Percentiles rank a stretch among this genome's conserved stretches.
These are phyloP conservation scores for Menidia menidia DNA, from an alignment of 2,797 vertebrate species.

Conservation along the genomic window DNA sequence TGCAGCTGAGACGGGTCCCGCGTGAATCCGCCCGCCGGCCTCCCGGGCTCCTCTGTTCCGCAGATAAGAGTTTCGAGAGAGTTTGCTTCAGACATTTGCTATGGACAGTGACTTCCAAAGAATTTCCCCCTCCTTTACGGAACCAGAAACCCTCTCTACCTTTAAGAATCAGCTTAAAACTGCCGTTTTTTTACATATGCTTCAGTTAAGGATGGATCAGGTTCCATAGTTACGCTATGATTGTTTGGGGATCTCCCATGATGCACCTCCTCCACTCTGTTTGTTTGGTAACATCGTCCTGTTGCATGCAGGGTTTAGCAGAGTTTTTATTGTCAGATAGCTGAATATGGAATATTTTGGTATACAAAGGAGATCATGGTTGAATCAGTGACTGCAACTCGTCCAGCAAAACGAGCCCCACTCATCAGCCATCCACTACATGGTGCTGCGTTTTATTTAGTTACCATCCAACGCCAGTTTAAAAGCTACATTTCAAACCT, in stretches of 20 bases:
- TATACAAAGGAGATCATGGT: not conserved
- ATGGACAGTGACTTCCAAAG: too few species aligned
- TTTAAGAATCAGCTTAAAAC: too few species aligned
- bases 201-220: too few species aligned
- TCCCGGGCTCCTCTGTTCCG: conserved; percentile 60
- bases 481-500: too few species aligned
- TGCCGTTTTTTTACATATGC: not conserved
- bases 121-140: not conserved
- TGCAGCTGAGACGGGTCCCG: conserved; percentile 92
- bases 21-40: conserved; percentile 83
- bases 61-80: not conserved
- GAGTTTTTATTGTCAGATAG: too few species aligned
- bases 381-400: not conserved
- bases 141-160: too few species aligned
- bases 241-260: too few species aligned
- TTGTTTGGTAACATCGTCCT: not conserved
- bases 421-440: not conserved
- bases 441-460: too few species aligned
- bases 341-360: not conserved
- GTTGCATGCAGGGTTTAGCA: not conserved
- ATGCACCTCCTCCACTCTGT: too few species aligned
- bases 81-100: not conserved
- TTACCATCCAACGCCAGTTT: too few species aligned
- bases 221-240: too few species aligned
- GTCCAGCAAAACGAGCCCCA: not conserved